These are phyloP conservation scores for Orthonyx spaldingii DNA, from an alignment of 2,113 vertebrate species.

Conservation along the genomic window DNA sequence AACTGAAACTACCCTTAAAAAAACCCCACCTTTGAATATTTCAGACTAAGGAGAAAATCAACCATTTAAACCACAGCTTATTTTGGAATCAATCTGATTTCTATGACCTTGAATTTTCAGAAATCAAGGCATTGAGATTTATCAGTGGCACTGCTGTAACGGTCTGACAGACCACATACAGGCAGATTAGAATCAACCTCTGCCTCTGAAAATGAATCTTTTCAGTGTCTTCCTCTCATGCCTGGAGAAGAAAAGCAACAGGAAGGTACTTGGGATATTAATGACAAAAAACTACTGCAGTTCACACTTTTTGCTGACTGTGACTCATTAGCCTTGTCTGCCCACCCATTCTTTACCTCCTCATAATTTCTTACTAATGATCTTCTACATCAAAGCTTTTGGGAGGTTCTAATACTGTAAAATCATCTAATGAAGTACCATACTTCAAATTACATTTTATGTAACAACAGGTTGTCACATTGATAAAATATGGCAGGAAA, in stretches of 20 bases:
- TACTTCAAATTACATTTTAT: neutral
- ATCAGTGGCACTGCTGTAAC: neutral
- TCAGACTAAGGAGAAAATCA: neutral
- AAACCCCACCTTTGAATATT: neutral
- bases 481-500: neutral
- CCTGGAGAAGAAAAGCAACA: neutral
- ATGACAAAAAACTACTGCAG: neutral
- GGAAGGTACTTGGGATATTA: neutral
- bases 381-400: slow-evolving; percentile 37
- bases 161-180: neutral
- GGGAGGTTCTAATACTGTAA: neutral
- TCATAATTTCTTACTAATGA: slow-evolving; percentile 34
- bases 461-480: neutral
- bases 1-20: neutral
- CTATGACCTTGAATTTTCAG: neutral
- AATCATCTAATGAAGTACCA: slow-evolving; percentile 14
- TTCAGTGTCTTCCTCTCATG: neutral
- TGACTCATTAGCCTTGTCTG: slow-evolving; percentile 20
- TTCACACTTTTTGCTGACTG: neutral
- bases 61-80: neutral
- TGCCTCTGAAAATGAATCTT: neutral
- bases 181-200: neutral
- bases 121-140: neutral
- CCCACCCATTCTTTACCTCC: slow-evolving; percentile 39
- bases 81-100: neutral